These are phyloP conservation scores for Harpagifer antarcticus DNA, from an alignment of 2,797 vertebrate species.

Conservation along the genomic window DNA sequence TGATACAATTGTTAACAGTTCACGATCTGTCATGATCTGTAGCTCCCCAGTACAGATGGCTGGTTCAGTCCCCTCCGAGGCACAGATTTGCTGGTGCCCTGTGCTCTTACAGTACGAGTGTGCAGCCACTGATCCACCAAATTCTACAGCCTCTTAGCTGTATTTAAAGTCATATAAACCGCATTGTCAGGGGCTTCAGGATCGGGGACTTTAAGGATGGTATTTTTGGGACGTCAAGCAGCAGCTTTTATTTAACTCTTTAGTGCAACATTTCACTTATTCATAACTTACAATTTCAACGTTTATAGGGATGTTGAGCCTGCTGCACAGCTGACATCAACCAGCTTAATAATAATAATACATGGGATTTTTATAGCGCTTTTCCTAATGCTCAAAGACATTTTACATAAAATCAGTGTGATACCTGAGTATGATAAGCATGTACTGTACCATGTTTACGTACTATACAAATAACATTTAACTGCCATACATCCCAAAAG, in stretches of 20 bases:
- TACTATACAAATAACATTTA: too few relatives aligned
- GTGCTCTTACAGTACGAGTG: conserved; percentile 26
- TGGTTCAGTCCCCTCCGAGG: conserved; percentile 45
- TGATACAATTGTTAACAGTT: conserved; percentile 69
- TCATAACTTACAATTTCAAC: not conserved
- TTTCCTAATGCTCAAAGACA: too few relatives aligned
- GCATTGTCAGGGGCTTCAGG: conserved; percentile 15
- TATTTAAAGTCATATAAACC: conserved; percentile 44
- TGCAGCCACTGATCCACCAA: conserved; percentile 36
- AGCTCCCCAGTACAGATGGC: conserved; percentile 46
- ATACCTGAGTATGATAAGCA: too few relatives aligned
- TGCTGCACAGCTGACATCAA: not conserved
- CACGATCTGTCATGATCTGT: conserved; percentile 65
- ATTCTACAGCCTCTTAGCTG: conserved; percentile 41
- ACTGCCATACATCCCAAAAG: not conserved
- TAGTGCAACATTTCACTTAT: too few relatives aligned
- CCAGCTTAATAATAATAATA: too few relatives aligned
- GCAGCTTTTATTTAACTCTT: too few relatives aligned
- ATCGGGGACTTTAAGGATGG: conserved; percentile 19
- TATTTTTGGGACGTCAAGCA: conserved; percentile 16
- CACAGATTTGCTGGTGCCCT: conserved; percentile 45
- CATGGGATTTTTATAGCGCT: too few relatives aligned
- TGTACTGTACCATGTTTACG: too few relatives aligned
- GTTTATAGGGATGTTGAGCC: not conserved
- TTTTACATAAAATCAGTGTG: too few relatives aligned